phyloP scores from a whole-genome alignment of 2,113 vertebrate genomes.

The Numida meleagris region DNA sequence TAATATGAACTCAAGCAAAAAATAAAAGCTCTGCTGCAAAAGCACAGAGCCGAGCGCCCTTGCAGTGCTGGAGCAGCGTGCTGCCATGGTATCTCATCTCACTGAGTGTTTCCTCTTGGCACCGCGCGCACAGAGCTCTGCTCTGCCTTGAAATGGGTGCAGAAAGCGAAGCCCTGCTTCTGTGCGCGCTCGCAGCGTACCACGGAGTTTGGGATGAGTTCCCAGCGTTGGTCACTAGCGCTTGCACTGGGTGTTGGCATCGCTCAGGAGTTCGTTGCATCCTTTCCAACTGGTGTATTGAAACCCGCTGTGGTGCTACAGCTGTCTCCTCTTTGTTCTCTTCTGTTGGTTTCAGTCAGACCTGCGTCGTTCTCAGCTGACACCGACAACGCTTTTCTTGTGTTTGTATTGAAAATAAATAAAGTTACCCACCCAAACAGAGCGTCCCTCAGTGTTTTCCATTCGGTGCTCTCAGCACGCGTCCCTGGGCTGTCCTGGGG shows the following conservation, averaged over 20 bases:
- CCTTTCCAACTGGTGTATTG: background rate
- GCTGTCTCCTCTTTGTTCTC: background rate
- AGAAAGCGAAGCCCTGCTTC: background rate
- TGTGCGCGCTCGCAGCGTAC: fast-evolving
- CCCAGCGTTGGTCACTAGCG: background rate
- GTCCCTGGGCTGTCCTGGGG: background rate
- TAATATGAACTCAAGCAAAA: background rate
- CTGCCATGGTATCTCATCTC: fast-evolving
- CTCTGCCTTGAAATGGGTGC: background rate
- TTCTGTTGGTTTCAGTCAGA: background rate
- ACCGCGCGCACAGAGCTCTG: background rate
- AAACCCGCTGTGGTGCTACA: background rate
- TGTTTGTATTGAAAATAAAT: background rate
- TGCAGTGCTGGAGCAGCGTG: background rate
- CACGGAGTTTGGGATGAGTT: background rate
- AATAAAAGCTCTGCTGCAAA: background rate
- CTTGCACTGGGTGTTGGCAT: background rate
- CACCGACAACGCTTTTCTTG: background rate
- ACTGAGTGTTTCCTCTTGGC: background rate
- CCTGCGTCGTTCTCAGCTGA: background rate
- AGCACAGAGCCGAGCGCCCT: fast-evolving
- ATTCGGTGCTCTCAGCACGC: background rate
- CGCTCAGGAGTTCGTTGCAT: fast-evolving
- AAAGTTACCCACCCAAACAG: background rate
- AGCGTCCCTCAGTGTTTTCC: background rate